Base-by-base conservation (phyloP, 2,888 invertebrate genomes). In the Drepana falcataria region DNA sequence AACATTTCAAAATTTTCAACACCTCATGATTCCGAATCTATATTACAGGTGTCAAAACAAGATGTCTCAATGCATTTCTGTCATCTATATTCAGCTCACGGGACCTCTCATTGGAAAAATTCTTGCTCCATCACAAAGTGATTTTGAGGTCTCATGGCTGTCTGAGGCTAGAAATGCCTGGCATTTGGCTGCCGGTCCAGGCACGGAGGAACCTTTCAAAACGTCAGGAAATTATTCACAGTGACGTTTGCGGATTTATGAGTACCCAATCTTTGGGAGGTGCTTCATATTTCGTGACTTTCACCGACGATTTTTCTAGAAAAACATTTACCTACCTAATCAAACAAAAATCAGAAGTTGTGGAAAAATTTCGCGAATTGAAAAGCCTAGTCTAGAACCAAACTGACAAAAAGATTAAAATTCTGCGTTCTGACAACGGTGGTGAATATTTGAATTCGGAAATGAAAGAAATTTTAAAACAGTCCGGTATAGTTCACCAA, bases 231-330 rank as follows among this genome's bases (percentile, higher is more conserved):
- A 41, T 53, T 41, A 52, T 58, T 7, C 79, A 81, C 54, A 54
- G 73, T 2, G 80, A 82, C 58, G 51, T 81, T 4, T 77, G 78
- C 60, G 79, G 79, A 48, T 73, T 62, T 0, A 56, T 66, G 60
- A 56, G 61, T 35, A 34, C 37, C 0, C 0, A 34, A 4, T 64
- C 62, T 2, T 9, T 57, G 3, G 58, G 59, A 51, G 63, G 59
- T 49, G 58, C 56, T 2, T 55, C 47, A 44, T 57, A 59, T 49
- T 60, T 53, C 53, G 48, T 59, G 33, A 58, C 59, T 9, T 59
- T 59, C n/a, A 56, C 55, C 21, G 57, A 62, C 52, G 60, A 60
- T 56, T 60, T 47, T 40, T 49, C 55, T 33, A 51, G 60, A 34
- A 58, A 55, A 51, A 56, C 54, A 48, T 58, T 48, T 54, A 52